Evolutionary conservation across 2,113 vertebrate species (phyloP).

Genomic region (Machaerirhynchus nigripectus): DNA sequence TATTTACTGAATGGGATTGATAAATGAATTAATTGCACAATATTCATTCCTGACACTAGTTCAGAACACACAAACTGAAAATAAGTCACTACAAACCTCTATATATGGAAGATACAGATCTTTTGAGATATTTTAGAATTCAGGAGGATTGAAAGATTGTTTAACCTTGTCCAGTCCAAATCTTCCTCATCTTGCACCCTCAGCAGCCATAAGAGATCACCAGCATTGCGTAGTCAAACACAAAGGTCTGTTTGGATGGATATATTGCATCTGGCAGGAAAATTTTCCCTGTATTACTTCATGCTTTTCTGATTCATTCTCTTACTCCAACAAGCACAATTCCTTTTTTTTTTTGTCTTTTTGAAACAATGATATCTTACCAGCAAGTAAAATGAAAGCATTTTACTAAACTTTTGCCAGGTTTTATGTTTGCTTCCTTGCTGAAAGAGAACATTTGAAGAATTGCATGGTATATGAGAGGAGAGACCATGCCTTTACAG

Average conservation of each 20-base stretch:
- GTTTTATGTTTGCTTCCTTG: not conserved
- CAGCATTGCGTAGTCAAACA: not conserved
- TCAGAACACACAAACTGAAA: not conserved
- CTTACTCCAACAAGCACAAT: not conserved
- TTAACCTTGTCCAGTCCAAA: not conserved
- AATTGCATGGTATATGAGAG: not conserved
- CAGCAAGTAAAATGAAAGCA: not conserved
- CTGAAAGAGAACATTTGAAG: not conserved
- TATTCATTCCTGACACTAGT: not conserved
- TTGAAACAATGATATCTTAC: not conserved
- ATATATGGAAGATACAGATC: not conserved
- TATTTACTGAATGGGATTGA: slow-evolving; percentile 25
- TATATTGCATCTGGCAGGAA: not conserved
- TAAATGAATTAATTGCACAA: not conserved
- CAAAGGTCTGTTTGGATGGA: not conserved
- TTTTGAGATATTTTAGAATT: not conserved
- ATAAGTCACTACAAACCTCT: not conserved
- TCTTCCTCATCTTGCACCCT: not conserved
- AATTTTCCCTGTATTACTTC: not conserved
- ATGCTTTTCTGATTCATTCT: not conserved
- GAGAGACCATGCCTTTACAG: not conserved
- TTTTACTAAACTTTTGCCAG: not conserved
- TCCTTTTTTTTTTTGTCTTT: not conserved
- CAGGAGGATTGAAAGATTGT: not conserved
- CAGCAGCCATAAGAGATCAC: not conserved